Evolutionary conservation across 2,888 invertebrate species (phyloP).

Genomic region (Archips xylosteana): DNA sequence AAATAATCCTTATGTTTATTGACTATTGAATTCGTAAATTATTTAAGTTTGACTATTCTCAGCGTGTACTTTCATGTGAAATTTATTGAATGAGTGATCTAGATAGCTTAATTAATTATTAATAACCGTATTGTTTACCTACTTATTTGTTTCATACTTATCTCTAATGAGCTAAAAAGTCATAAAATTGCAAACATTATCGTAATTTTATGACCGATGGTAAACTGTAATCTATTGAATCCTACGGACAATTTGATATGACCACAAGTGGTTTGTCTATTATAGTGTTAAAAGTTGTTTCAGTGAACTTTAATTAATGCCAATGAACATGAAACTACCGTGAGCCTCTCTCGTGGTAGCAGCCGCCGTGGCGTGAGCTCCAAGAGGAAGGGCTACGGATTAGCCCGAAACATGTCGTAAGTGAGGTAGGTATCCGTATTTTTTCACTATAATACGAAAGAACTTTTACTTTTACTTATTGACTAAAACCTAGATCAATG

Average conservation of each 20-base stretch:
- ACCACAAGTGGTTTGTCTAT: not conserved
- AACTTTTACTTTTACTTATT: too few species aligned
- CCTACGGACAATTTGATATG: not conserved
- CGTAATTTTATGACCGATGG: slow-evolving; percentile 8
- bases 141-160: slow-evolving; percentile 9
- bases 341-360: too few species aligned
- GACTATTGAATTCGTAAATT: not conserved
- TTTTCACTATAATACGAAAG: too few species aligned
- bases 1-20: not conserved
- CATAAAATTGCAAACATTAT: not conserved
- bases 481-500: too few species aligned
- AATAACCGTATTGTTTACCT: slow-evolving; percentile 12
- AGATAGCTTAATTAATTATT: slow-evolving; percentile 32
- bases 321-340: too few species aligned
- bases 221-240: slow-evolving; percentile 13
- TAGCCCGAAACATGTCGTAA: too few species aligned
- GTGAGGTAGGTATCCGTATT: too few species aligned
- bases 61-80: not conserved
- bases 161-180: slow-evolving; percentile 3
- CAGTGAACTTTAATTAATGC: too few species aligned
- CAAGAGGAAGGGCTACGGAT: too few species aligned
- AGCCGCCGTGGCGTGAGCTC: too few species aligned
- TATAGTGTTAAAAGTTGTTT: not conserved
- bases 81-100: not conserved
- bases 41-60: slow-evolving; percentile 1